Base-by-base conservation (phyloP, 1,140 invertebrate species). In the Drosophila nikananu region DNA sequence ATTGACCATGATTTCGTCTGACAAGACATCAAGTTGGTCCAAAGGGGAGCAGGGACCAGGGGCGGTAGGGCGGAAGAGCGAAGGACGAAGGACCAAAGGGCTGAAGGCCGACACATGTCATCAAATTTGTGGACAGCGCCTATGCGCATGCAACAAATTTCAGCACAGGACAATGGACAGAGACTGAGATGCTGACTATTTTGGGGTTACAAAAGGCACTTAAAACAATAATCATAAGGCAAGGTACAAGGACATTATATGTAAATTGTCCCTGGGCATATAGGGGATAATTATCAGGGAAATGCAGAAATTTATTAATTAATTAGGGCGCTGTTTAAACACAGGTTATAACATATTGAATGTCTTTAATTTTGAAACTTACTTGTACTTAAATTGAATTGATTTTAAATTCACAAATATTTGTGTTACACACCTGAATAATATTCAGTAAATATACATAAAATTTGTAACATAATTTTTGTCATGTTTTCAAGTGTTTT, bases 1-100 rank as follows among this genome's bases (percentile, higher is more conserved):
- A 79, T 58, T 82, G 80, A 70, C 80, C 75, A 82, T 74, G 58
- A 78, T 63, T 78, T 78, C 57, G 58, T 27, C 59, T 71, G 76
- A 78, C 76, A 79, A 59, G 58, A 70, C 75, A 77, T 59, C 70
- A 70, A 55, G 39, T 59, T 44, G 66, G 58, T n/a, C 21, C 37
- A 19, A 63, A 51, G 21, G 30, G 57, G 39, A 62, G 5, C 30
- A 37, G 35, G 35, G 27, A 62, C 12, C 30, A 17, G 23, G 25
- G 9, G 23, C 25, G 13, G 0, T 12, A 19, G 25, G 32, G 10
- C 8, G 46, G 5, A 8, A 5, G n/a, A 30, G 5, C n/a, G 41
- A 17, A 42, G 46, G 60, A 17, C 48, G 25, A 12, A 51, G 13
- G n/a, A 52, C 21, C 52, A 23, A 37, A 30, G 2, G 42, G 19